A percentile compares a stretch with the other conserved stretches of the same genome.
These are phyloP conservation scores for Ptiloglossa arizonensis DNA, from an alignment of 1,140 invertebrate genomes.

Conservation along the genomic window DNA sequence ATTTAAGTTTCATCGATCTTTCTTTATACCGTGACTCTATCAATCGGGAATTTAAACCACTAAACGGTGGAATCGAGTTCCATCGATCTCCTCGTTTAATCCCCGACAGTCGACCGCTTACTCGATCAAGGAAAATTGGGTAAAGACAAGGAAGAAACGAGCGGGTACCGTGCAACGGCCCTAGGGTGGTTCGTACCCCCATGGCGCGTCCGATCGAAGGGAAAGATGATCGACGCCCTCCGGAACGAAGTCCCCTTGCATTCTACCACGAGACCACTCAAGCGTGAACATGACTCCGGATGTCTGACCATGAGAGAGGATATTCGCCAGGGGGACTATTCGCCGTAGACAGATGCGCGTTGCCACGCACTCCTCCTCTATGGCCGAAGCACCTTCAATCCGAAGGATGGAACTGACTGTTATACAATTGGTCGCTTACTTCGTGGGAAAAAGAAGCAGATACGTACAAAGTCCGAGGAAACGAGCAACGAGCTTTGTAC, in stretches of 20 bases:
- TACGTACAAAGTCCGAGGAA: too few species aligned
- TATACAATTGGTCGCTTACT: not conserved
- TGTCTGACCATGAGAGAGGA: not conserved
- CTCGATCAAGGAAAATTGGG: constrained; percentile 9
- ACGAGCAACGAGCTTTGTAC: too few species aligned
- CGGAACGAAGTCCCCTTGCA: not conserved
- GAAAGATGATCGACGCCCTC: constrained; percentile 4
- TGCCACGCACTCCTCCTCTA: not conserved
- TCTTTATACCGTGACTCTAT: too few species aligned
- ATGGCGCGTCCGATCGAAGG: not conserved
- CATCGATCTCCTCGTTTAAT: not conserved
- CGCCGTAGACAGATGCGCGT: not conserved
- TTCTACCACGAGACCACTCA: not conserved
- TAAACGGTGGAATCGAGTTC: not conserved
- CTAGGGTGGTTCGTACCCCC: not conserved
- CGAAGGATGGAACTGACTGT: not conserved
- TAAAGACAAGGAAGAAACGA: not conserved
- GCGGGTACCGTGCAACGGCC: not conserved
- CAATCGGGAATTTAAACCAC: not conserved
- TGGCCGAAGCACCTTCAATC: not conserved
- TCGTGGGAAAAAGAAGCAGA: not conserved
- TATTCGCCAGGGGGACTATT: not conserved
- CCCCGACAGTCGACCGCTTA: not conserved
- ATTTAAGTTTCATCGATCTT: too few species aligned
- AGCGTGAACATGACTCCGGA: not conserved